phyloP scores from a whole-genome alignment of 1,140 invertebrate genomes.

The Drosophila bifasciata region DNA sequence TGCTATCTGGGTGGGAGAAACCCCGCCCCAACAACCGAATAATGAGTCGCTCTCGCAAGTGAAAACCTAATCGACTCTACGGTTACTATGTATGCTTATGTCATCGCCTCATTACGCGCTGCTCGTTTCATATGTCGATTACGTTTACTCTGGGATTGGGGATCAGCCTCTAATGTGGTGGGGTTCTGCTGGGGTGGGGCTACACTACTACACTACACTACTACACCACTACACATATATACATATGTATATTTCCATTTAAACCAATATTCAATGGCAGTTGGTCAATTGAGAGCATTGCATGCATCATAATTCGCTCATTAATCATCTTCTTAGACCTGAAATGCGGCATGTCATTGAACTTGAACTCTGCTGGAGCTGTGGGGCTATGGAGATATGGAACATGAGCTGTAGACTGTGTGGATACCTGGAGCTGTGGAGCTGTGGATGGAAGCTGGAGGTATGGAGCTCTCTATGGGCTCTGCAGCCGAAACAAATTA shows the following conservation, averaged over 20 bases:
- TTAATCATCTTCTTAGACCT: constrained; percentile 35
- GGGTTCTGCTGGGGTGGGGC: constrained; percentile 24
- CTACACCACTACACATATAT: too few relatives aligned
- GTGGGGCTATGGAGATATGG: background rate
- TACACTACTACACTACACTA: too few relatives aligned
- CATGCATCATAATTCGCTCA: constrained; percentile 18
- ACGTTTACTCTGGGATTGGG: constrained; percentile 2
- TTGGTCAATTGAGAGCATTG: constrained; percentile 33
- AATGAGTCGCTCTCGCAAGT: constrained; percentile 9
- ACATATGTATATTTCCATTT: constrained; percentile 22
- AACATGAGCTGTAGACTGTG: too few relatives aligned
- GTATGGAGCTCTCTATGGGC: too few relatives aligned
- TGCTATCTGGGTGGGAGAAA: background rate
- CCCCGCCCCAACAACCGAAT: constrained; percentile 24
- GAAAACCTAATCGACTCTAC: constrained; percentile 1
- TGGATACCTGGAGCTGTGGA: too few relatives aligned
- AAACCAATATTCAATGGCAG: constrained; percentile 22
- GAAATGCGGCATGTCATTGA: constrained; percentile 24
- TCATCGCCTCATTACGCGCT: constrained; percentile 49
- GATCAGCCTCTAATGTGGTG: constrained; percentile 18
- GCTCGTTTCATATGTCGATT: constrained; percentile 7
- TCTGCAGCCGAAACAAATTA: constrained; percentile 32
- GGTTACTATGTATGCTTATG: constrained; percentile 23
- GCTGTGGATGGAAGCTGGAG: too few relatives aligned
- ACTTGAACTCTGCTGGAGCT: constrained; percentile 34